phyloP scores from a whole-genome alignment of 2,797 vertebrate genomes.

The Gephyroberyx darwinii region DNA sequence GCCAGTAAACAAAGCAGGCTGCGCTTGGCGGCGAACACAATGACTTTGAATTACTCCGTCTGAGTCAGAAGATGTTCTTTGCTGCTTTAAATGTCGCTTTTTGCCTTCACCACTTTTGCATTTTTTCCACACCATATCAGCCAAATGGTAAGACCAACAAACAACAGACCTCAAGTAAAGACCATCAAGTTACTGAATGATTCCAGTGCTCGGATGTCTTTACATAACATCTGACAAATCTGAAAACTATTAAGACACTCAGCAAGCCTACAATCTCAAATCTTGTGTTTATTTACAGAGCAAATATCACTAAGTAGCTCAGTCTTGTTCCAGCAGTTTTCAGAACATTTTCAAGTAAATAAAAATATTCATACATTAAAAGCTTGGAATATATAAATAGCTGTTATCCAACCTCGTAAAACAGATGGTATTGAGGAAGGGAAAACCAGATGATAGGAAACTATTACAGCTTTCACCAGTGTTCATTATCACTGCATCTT shows the following conservation, averaged over 20 bases:
- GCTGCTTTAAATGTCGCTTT: slow-evolving; percentile 51
- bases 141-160: slow-evolving; percentile 48
- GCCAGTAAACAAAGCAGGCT: slow-evolving; percentile 51
- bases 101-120: slow-evolving; percentile 31
- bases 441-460: slow-evolving; percentile 36
- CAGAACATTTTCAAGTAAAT: slow-evolving; percentile 26
- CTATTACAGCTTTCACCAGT: slow-evolving; percentile 16
- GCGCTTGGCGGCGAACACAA: slow-evolving; percentile 47
- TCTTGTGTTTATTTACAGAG: slow-evolving; percentile 42
- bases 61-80: slow-evolving; percentile 41
- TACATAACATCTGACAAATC: slow-evolving; percentile 36
- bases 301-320: slow-evolving; percentile 36
- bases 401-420: slow-evolving; percentile 26
- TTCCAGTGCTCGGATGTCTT: slow-evolving; percentile 31
- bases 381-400: neutral
- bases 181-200: slow-evolving; percentile 11
- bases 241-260: slow-evolving; percentile 54
- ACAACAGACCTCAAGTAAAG: slow-evolving; percentile 39
- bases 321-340: slow-evolving; percentile 26
- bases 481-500: slow-evolving; percentile 32
- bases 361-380: slow-evolving; percentile 24
- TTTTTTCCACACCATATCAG: slow-evolving; percentile 53
- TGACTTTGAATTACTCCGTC: slow-evolving; percentile 60
- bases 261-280: slow-evolving; percentile 19
- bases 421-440: slow-evolving; percentile 26